Conservation (phyloP, 1,140 invertebrate species). For the Adelges cooleyi region DNA sequence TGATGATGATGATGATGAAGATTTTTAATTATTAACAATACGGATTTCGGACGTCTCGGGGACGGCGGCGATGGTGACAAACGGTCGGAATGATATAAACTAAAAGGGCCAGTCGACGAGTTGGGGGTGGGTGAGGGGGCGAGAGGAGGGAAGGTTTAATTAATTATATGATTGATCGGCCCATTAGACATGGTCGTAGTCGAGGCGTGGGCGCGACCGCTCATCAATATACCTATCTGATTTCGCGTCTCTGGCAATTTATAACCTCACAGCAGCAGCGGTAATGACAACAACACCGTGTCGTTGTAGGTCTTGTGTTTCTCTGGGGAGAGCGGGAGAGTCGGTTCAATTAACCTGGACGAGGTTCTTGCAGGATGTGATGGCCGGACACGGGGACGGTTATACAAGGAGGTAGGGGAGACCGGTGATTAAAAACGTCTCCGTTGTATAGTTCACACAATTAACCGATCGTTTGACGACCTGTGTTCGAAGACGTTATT, state of each 20-base stretch:
- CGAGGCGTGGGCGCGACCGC: not conserved
- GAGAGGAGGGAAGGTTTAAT: not conserved
- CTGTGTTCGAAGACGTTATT: too few relatives aligned
- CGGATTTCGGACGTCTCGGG: too few relatives aligned
- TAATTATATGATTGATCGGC: conserved; percentile 28
- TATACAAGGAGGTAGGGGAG: not conserved
- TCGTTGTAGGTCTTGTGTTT: conserved; percentile 26
- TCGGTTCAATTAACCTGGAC: conserved; percentile 19
- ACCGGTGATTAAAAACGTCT: not conserved
- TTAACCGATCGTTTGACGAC: too few relatives aligned
- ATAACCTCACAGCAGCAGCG: conserved; percentile 3
- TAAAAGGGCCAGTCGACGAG: not conserved
- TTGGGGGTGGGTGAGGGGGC: too few relatives aligned
- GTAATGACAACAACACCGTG: conserved; percentile 10
- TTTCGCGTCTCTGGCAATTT: conserved; percentile 23
- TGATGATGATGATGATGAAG: too few relatives aligned
- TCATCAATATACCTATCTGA: conserved; percentile 27
- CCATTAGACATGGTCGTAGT: conserved; percentile 1
- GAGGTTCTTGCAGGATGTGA: too few relatives aligned
- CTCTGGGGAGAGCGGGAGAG: not conserved
- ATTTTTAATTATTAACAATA: too few relatives aligned
- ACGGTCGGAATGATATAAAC: not conserved
- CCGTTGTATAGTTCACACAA: too few relatives aligned
- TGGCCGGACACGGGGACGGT: not conserved
- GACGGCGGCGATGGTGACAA: too few relatives aligned